Conservation (phyloP, 2,113 vertebrate genomes). For the Amazona guildingii region DNA sequence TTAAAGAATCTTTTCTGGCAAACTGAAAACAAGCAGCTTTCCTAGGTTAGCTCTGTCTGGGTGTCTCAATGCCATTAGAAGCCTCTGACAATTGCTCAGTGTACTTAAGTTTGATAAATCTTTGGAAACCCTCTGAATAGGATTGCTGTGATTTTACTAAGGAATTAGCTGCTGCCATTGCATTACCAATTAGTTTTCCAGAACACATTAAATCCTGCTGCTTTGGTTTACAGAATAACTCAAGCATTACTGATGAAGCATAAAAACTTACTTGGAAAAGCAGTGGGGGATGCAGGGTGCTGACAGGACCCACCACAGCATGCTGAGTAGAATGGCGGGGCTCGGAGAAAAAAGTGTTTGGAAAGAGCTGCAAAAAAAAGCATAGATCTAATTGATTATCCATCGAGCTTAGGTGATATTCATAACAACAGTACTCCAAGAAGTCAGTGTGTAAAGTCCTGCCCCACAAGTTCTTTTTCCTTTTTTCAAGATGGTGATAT, state of each 20-base stretch:
- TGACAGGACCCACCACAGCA: conserved; percentile 92
- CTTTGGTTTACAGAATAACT: conserved; percentile 88
- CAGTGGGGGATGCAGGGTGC: conserved; percentile 81
- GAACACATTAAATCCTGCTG: conserved; percentile 90
- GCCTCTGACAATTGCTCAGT: conserved; percentile 75
- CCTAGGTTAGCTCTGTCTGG: conserved; percentile 45
- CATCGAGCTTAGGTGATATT: conserved; percentile 54
- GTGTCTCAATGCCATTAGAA: conserved; percentile 70
- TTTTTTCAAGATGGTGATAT: conserved; percentile 34
- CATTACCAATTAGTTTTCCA: conserved; percentile 93
- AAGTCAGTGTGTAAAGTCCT: conserved; percentile 45
- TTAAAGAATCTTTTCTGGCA: conserved; percentile 60
- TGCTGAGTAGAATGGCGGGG: conserved; percentile 79
- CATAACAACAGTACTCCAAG: conserved; percentile 28
- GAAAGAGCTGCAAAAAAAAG: conserved; percentile 82
- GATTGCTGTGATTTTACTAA: conserved; percentile 85
- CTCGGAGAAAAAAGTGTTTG: conserved; percentile 83
- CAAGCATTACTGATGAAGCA: conserved; percentile 93
- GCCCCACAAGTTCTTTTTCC: neutral
- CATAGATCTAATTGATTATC: conserved; percentile 67
- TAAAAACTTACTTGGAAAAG: conserved; percentile 96
- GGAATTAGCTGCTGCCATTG: conserved; percentile 90
- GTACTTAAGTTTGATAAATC: conserved; percentile 81
- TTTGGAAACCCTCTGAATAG: conserved; percentile 83
- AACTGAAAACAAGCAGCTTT: conserved; percentile 66